Base-by-base conservation (phyloP, 2,888 invertebrate genomes). In the Elgonia sp. region DNA sequence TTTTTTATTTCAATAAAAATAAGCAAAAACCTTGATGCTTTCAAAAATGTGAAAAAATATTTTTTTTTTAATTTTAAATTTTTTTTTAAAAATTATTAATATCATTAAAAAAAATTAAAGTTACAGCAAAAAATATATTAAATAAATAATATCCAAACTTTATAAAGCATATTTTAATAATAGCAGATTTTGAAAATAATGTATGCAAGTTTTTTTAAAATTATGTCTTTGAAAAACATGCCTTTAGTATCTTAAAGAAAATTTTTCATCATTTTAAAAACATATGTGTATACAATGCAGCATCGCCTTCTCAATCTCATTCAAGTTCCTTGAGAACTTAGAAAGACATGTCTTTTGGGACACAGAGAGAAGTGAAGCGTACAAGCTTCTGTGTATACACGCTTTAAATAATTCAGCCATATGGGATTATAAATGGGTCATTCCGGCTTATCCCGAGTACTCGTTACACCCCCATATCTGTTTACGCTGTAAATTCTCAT, bases 381-480 rank as follows among this genome's bases (percentile, higher is more conserved):
- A 81, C 76, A 60, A 81, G 81, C 81, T 72, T 83, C 62, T 60
- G 60, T 77, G 81, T 70, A 77, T 65, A 73, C 86, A 57, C 39
- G 72, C 72, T 77, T 53, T 86, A 76, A 86, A 86, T 86, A 72
- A 86, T 86, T 82, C 65, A 77, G 82, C 57, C 86, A 86, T 86
- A 81, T 86, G 82, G 81, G 82, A 86, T 86, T 86, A 86, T 82
- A 86, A 86, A 86, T 86, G 86, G 86, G 86, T 82, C 86, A 86
- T 79, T 79, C 75, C 72, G 40, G 79, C 40, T 60, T 42, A 57
- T 67, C 53, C 57, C 62, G 62, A 67, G 60, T 55, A 76, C 60
- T 53, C 81, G 80, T 86, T 82, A 63, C 62, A 57, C 37, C 21
- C 67, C 57, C 39, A 20, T 80, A 70, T 73, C 21, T 82, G 29